phyloP scores from a whole-genome alignment of 2,797 vertebrate species.

The Chromobotia macracanthus region DNA sequence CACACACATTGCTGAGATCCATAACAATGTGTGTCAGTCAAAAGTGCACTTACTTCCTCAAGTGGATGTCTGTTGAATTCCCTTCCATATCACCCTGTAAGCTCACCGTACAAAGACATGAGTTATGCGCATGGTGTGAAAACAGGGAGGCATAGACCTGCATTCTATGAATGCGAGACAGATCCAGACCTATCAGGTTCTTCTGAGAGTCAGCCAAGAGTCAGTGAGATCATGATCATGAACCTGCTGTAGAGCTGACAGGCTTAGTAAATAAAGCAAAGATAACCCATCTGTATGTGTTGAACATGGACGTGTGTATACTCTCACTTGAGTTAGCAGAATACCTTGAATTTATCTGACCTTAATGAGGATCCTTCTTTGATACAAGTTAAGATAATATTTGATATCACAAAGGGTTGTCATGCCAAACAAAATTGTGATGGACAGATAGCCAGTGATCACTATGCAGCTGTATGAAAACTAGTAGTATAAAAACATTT shows the following conservation, averaged over 20 bases:
- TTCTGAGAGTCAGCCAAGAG: slow-evolving; percentile 7
- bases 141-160: neutral
- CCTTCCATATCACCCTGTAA: neutral
- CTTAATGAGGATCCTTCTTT: neutral
- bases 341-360: neutral
- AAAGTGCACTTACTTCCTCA: slow-evolving; percentile 24
- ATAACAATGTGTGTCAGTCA: slow-evolving; percentile 37
- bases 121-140: neutral
- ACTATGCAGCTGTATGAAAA: no score
- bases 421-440: no score
- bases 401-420: neutral
- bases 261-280: slow-evolving; percentile 35
- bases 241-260: slow-evolving; percentile 33
- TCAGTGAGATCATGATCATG: slow-evolving; percentile 29
- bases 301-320: neutral
- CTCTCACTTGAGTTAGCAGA: no score
- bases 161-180: slow-evolving; percentile 7
- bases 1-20: slow-evolving; percentile 5
- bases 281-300: neutral
- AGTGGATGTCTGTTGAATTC: slow-evolving; percentile 28
- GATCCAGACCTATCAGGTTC: slow-evolving; percentile 13
- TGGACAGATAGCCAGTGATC: no score
- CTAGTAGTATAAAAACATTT: no score
- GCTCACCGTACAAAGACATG: neutral
- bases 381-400: neutral